Conservation (phyloP, 2,113 vertebrate genomes). For the Cygnus buccinator region DNA sequence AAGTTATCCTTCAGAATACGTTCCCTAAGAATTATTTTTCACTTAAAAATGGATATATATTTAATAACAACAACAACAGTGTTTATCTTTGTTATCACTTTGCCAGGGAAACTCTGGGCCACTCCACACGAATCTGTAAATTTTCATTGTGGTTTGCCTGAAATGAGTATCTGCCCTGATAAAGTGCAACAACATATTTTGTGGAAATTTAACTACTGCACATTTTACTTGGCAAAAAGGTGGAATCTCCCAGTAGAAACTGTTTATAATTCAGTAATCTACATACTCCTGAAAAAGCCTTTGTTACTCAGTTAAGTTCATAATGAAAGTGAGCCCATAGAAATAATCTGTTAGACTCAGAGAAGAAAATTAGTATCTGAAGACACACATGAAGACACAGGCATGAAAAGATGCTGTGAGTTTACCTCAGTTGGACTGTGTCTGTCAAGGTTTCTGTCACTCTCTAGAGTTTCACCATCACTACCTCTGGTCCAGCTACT, state of each 20-base stretch:
- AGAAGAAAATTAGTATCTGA: not conserved
- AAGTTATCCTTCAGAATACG: not conserved
- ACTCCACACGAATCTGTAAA: accelerated
- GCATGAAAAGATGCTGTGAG: not conserved
- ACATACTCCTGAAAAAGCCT: not conserved
- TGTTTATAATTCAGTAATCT: not conserved
- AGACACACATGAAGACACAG: not conserved
- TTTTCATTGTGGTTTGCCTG: not conserved
- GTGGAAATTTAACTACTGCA: not conserved
- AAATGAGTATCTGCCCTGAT: not conserved
- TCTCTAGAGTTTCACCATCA: not conserved
- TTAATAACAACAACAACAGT: not conserved
- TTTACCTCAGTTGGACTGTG: not conserved
- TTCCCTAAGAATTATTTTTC: not conserved
- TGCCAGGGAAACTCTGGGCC: not conserved
- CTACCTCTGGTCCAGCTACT: not conserved
- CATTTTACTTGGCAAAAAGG: not conserved
- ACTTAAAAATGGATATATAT: not conserved
- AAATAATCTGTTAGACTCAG: not conserved
- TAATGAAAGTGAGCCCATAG: not conserved
- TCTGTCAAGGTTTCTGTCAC: not conserved
- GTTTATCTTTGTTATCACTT: not conserved
- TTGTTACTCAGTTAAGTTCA: not conserved
- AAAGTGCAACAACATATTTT: not conserved
- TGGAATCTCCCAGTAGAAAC: not conserved